phyloP scores from a whole-genome alignment of 2,113 vertebrate species.

The Genyomyrus donnyi region DNA sequence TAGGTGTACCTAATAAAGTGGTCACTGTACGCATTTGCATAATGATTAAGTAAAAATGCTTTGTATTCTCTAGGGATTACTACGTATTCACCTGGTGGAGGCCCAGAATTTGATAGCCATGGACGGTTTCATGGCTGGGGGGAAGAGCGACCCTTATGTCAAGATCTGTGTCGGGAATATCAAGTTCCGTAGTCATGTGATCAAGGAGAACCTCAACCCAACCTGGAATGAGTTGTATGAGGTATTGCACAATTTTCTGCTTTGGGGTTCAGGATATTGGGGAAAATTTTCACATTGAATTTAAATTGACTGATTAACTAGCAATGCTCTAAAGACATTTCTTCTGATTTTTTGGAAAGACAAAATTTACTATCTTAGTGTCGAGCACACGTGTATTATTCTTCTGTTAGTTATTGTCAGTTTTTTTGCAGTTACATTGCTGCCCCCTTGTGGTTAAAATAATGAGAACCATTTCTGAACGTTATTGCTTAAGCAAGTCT shows the following conservation, averaged over 20 bases:
- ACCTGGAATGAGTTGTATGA: slow-evolving; percentile 86
- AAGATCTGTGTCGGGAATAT: slow-evolving; percentile 62
- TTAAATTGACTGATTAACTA: background rate
- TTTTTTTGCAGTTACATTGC: background rate
- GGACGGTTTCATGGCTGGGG: slow-evolving; percentile 77
- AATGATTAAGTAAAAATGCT: slow-evolving; percentile 9
- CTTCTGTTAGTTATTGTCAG: background rate
- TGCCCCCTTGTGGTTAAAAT: background rate
- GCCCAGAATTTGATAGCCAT: slow-evolving; percentile 78
- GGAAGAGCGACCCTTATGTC: slow-evolving; percentile 85
- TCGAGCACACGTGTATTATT: background rate
- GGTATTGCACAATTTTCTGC: slow-evolving; percentile 37
- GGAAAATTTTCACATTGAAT: background rate
- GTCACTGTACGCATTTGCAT: background rate
- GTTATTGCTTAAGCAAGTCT: background rate
- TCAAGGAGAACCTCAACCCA: slow-evolving; percentile 81
- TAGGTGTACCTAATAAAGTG: background rate
- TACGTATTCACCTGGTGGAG: slow-evolving; percentile 80
- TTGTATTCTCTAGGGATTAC: slow-evolving; percentile 60
- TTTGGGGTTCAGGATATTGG: background rate
- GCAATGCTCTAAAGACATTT: background rate
- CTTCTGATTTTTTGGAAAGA: background rate
- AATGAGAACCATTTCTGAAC: background rate
- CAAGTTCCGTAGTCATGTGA: slow-evolving; percentile 69
- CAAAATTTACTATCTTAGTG: background rate